These are phyloP conservation scores for Caenorhabditis auriculariae DNA, from an alignment of 2,888 invertebrate genomes.

Conservation along the genomic window DNA sequence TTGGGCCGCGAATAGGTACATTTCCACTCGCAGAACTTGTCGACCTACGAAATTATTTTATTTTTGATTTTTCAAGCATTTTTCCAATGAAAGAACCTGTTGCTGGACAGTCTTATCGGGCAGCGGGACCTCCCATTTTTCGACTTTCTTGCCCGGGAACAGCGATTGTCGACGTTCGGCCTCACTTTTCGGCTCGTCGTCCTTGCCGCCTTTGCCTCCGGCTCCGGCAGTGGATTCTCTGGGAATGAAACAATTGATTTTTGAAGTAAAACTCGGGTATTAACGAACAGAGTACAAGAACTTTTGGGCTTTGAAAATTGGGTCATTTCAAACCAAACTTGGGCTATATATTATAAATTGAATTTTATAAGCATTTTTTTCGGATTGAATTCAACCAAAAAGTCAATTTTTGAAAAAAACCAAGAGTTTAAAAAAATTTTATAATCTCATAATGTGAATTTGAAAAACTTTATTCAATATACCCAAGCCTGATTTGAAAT, in stretches of 20 bases:
- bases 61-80: not conserved
- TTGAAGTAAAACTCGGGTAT: not conserved
- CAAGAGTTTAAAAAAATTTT: no score
- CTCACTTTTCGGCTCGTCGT: constrained; percentile 34
- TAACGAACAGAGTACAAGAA: not conserved
- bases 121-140: constrained; percentile 59
- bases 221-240: constrained; percentile 14
- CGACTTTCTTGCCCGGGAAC: constrained; percentile 60
- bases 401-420: no score
- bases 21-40: constrained; percentile 89
- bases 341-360: no score
- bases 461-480: no score
- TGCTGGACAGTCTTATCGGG: constrained; percentile 55
- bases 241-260: constrained; percentile 3
- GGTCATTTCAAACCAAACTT: no score
- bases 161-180: constrained; percentile 49
- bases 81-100: constrained; percentile 30
- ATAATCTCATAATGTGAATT: no score
- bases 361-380: no score
- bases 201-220: constrained; percentile 1
- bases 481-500: no score
- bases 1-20: constrained; percentile 95
- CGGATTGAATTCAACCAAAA: no score
- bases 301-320: no score
- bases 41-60: constrained; percentile 73